Conservation (phyloP, 1,140 invertebrate genomes). For the Zelostemma sp. region DNA sequence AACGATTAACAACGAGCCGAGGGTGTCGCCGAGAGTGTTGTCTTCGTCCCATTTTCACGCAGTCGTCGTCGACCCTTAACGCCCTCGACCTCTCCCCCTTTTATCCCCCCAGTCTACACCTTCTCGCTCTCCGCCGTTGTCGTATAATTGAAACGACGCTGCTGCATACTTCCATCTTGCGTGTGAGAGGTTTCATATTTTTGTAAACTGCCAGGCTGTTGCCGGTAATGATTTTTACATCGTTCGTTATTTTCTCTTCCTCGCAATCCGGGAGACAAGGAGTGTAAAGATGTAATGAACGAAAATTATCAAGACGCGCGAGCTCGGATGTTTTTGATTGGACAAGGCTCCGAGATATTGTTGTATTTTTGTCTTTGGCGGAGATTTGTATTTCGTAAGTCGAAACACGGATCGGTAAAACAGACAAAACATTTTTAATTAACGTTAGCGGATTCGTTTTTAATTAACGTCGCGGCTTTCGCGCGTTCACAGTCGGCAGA, state of each 20-base stretch:
- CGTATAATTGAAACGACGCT: constrained; percentile 48
- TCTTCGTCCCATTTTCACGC: constrained; percentile 53
- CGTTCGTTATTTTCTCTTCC: constrained; percentile 13
- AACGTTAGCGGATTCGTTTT: no score
- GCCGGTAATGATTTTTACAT: constrained; percentile 33
- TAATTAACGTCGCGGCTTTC: constrained; percentile 34
- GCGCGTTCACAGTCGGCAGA: constrained; percentile 22
- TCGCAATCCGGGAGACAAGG: background rate
- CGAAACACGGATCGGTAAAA: no score
- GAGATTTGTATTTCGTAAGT: no score
- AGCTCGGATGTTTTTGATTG: constrained; percentile 14
- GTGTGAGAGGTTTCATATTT: background rate
- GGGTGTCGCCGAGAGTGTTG: constrained; percentile 59
- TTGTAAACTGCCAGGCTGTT: constrained; percentile 13
- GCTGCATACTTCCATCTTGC: constrained; percentile 14
- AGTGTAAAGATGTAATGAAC: background rate
- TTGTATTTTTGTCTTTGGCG: no score
- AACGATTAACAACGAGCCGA: constrained; percentile 63
- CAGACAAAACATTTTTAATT: no score
- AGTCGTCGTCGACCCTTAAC: constrained; percentile 48
- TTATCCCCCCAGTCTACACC: constrained; percentile 19
- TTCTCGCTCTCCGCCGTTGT: constrained; percentile 23
- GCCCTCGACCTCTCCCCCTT: constrained; percentile 8
- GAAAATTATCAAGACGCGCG: constrained; percentile 1
- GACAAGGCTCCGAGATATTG: no score